Evolutionary conservation across 1,140 invertebrate species (phyloP), one percentile per base, ranked within the genome.

Genomic region (Bombus affinis): DNA sequence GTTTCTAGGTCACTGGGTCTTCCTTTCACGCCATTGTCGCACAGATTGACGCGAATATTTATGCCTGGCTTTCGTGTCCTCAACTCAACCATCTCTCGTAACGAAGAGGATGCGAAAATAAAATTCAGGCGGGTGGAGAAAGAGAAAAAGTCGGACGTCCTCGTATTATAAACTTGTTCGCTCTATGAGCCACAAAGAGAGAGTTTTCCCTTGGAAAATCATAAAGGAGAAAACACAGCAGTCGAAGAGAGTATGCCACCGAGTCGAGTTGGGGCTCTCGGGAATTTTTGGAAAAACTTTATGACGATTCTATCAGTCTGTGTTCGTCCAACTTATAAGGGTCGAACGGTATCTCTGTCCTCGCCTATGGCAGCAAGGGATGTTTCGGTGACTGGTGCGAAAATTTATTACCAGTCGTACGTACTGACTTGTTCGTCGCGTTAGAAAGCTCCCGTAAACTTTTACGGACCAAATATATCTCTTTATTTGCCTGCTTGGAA

Each of bases 351-450:
- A 1, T 71, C 18, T 44, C 39, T 44, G n/a, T 66, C 57, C 66
- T 12, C 22, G 13, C 6, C 5, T n/a, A 8, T 32, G n/a, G 10
- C 1, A 4, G 4, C 5, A n/a, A 28, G n/a, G 44, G 22, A 72
- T 10, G 15, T 1, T 39, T n/a, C 62, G 82, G 37, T 39, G 77
- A 80, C 83, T 70, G 68, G 59, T 32, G 9, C 32, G n/a, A 81
- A 53, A 89, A 87, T 87, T 90, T 91, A 91, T 83, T 79, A 42
- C 75, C 32, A 78, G 74, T 78, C 87, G 75, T 81, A 81, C 75
- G 87, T 42, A 70, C 6, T 65, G 66, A 32, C 42, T 53, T 71
- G 59, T n/a, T 68, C 15, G 44, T 9, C 47, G 68, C 66, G 62
- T 86, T 89, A 75, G 84, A 83, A 89, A 80, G 75, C 79, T 66